Evolutionary conservation across 2,888 invertebrate genomes (phyloP).

Genomic region (Campoletis raptor): DNA sequence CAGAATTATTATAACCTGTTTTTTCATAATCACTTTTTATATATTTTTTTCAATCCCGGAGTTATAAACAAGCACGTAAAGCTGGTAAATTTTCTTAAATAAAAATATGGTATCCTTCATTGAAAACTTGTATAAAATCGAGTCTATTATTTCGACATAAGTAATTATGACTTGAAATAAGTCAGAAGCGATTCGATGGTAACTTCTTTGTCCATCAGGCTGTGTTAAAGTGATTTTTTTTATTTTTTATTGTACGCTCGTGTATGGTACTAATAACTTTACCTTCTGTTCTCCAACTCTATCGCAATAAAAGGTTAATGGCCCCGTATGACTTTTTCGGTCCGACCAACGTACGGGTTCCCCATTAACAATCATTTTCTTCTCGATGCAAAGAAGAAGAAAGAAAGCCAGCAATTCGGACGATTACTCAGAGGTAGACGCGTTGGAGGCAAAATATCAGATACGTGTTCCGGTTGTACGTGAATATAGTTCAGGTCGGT

Average conservation of each 20-base stretch:
- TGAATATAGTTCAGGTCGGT: slow-evolving; percentile 40
- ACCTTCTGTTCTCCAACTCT: not conserved
- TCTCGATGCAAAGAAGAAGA: slow-evolving; percentile 14
- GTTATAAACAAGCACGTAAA: too few relatives aligned
- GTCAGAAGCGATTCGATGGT: too few relatives aligned
- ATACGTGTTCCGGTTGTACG: slow-evolving; percentile 35
- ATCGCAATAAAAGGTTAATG: not conserved
- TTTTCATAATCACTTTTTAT: not conserved
- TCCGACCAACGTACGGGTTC: not conserved
- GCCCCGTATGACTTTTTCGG: slow-evolving; percentile 6
- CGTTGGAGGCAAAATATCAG: slow-evolving; percentile 49
- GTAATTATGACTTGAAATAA: too few relatives aligned
- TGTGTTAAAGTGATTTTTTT: not conserved
- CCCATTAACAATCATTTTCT: slow-evolving; percentile 2
- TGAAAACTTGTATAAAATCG: too few relatives aligned
- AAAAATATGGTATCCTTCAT: not conserved
- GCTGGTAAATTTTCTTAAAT: not conserved
- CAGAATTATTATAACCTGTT: not conserved
- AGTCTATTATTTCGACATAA: too few relatives aligned
- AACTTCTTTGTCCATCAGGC: not conserved
- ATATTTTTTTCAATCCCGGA: not conserved
- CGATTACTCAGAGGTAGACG: slow-evolving; percentile 44
- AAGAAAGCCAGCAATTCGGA: slow-evolving; percentile 18
- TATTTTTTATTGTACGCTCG: not conserved
- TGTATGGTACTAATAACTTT: not conserved